phyloP scores from a whole-genome alignment of 1,140 invertebrate genomes.

The Rhopalosiphum maidis region DNA sequence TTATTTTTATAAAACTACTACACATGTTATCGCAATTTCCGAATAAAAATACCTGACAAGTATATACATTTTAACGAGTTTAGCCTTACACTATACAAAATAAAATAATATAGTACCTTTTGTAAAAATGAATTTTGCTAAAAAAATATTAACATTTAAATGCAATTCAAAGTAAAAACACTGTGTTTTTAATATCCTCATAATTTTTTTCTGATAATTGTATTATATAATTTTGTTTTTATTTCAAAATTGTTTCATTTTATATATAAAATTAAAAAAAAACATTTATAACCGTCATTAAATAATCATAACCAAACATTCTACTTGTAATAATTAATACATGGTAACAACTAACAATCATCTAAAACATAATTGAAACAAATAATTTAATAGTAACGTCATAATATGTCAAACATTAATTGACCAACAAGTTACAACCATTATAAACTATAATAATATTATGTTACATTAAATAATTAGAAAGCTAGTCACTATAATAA shows the following conservation, averaged over 20 bases:
- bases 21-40: constrained; percentile 15
- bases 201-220: not conserved
- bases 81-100: not conserved
- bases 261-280: not conserved
- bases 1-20: constrained; percentile 16
- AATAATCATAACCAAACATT: not conserved
- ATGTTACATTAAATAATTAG: not conserved
- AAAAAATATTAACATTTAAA: not conserved
- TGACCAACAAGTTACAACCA: not conserved
- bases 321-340: not conserved
- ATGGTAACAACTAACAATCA: not conserved
- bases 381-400: not conserved
- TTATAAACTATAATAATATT: not conserved
- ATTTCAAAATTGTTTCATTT: not conserved
- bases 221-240: not conserved
- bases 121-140: not conserved
- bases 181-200: not conserved
- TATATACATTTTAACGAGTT: constrained; percentile 28
- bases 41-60: not conserved
- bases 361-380: not conserved
- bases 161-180: not conserved
- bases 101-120: not conserved
- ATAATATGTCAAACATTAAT: not conserved
- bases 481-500: not conserved
- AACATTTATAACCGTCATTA: not conserved